phyloP scores from a whole-genome alignment of 2,888 invertebrate species.

The Chaetogeoica ovagalla region DNA sequence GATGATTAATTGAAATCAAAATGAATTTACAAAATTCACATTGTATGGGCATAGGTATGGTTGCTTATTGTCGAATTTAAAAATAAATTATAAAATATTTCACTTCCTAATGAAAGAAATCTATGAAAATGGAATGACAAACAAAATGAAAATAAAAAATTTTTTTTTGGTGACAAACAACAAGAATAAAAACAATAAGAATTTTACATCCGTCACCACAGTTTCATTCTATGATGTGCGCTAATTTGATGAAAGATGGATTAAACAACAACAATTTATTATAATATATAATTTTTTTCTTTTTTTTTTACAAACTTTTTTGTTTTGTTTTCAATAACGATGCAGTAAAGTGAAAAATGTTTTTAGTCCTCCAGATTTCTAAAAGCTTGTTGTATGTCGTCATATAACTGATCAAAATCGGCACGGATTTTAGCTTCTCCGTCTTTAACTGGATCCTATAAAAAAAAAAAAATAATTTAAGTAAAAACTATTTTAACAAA shows the following conservation, averaged over 20 bases:
- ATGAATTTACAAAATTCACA: slow-evolving; percentile 43
- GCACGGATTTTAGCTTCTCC: slow-evolving; percentile 96
- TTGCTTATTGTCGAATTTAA: slow-evolving; percentile 52
- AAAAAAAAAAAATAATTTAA: slow-evolving; percentile 6
- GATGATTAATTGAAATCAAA: slow-evolving; percentile 22
- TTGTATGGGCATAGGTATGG: slow-evolving; percentile 18
- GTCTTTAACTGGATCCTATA: slow-evolving; percentile 93
- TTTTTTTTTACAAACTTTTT: slow-evolving; percentile 36
- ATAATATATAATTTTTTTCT: slow-evolving; percentile 47
- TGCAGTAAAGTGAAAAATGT: slow-evolving; percentile 26
- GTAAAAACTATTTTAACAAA: neutral
- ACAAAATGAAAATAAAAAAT: slow-evolving; percentile 33
- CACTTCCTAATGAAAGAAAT: slow-evolving; percentile 38
- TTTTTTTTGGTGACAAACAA: slow-evolving; percentile 30
- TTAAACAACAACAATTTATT: slow-evolving; percentile 48
- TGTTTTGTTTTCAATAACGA: slow-evolving; percentile 43
- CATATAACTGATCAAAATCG: slow-evolving; percentile 94
- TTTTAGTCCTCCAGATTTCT: slow-evolving; percentile 95
- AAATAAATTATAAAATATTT: slow-evolving; percentile 50
- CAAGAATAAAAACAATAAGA: slow-evolving; percentile 39
- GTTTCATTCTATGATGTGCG: slow-evolving; percentile 49
- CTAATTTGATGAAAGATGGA: slow-evolving; percentile 46
- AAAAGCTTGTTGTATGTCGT: slow-evolving; percentile 96
- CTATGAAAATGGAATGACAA: slow-evolving; percentile 49
- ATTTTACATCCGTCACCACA: slow-evolving; percentile 46